phyloP scores from a whole-genome alignment of 35 echinoderm and acorn worm genomes.

The Lytechinus variegatus region DNA sequence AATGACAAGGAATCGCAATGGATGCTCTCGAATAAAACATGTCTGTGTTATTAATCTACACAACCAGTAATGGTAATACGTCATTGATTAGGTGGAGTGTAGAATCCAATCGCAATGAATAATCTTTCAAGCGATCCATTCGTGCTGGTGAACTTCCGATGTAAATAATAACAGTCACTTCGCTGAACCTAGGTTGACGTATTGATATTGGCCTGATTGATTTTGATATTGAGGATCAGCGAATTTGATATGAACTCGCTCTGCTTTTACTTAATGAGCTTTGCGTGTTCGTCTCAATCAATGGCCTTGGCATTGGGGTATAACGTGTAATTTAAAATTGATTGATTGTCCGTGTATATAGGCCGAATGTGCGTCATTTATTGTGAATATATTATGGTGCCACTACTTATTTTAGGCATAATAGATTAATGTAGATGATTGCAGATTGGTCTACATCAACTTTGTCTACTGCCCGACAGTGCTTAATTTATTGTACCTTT shows the following conservation, averaged over 20 bases:
- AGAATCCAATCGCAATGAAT: background rate
- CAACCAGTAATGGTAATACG: background rate
- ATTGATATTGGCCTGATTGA: background rate
- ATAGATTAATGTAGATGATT: too few relatives aligned
- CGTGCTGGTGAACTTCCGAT: background rate
- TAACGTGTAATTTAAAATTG: background rate
- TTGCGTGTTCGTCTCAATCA: background rate
- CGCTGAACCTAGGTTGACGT: background rate
- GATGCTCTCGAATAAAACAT: too few relatives aligned
- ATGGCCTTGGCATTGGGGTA: background rate
- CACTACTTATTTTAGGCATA: too few relatives aligned
- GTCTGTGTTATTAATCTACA: too few relatives aligned
- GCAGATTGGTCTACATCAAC: too few relatives aligned
- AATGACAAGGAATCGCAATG: too few relatives aligned
- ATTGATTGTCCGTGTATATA: background rate
- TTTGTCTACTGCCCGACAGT: too few relatives aligned
- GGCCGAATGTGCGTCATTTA: too few relatives aligned
- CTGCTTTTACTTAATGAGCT: background rate
- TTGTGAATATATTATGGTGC: too few relatives aligned
- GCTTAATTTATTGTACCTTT: too few relatives aligned
- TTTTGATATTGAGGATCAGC: background rate
- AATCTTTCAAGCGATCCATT: background rate
- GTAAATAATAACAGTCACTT: background rate
- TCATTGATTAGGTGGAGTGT: background rate
- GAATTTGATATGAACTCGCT: background rate